These are phyloP conservation scores for Dioctria rufipes DNA, from an alignment of 2,888 invertebrate species.

Conservation along the genomic window DNA sequence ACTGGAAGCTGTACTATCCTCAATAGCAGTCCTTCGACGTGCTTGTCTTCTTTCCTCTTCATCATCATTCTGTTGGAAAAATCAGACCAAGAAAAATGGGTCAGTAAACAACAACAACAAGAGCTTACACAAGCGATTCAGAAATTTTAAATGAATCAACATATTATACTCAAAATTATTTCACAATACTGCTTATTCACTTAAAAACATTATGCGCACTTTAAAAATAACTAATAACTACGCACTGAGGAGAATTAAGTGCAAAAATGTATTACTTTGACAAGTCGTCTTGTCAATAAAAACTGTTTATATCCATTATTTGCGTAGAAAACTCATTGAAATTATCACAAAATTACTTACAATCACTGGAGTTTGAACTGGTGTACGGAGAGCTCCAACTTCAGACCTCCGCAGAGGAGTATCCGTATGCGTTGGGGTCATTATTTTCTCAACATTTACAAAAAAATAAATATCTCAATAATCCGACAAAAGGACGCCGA, in stretches of 20 bases:
- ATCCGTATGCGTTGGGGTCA: conserved; percentile 68
- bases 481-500: conserved; percentile 51
- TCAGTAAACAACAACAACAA: background rate
- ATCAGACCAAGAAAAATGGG: background rate
- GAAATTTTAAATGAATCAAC: too few relatives aligned
- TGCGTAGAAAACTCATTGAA: background rate
- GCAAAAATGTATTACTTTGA: conserved; percentile 33
- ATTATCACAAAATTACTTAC: conserved; percentile 52
- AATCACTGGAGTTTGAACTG: conserved; percentile 53
- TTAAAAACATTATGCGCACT: background rate
- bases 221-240: background rate
- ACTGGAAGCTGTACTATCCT: conserved; percentile 59
- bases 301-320: conserved; percentile 10
- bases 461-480: conserved; percentile 32
- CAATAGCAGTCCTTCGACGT: conserved; percentile 64
- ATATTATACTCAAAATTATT: background rate
- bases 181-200: background rate
- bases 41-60: conserved; percentile 75
- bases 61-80: conserved; percentile 73
- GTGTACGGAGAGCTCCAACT: conserved; percentile 63
- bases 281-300: conserved; percentile 16
- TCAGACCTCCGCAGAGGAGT: conserved; percentile 68
- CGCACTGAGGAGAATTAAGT: background rate
- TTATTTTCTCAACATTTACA: conserved; percentile 59
- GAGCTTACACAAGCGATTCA: too few relatives aligned